Conservation (phyloP, 2,797 vertebrate species). For the Chaetophractus vellerosus region DNA sequence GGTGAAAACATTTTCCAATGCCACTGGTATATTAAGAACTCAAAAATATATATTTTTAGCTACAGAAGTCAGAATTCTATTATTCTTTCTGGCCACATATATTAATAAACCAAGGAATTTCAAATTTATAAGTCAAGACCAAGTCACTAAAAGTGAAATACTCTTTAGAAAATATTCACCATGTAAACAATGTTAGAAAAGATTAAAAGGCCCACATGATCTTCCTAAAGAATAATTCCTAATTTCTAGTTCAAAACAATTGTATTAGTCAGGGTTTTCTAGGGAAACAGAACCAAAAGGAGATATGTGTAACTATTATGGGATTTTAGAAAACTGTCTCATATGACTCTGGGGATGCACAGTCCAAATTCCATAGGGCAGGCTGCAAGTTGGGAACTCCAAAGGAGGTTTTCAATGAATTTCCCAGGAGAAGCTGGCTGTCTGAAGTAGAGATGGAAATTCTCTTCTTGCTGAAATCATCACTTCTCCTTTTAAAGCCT, state of each 20-base stretch:
- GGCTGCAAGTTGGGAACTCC: too few relatives aligned
- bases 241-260: conserved; percentile 66
- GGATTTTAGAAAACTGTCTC: too few relatives aligned
- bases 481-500: too few relatives aligned
- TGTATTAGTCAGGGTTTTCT: too few relatives aligned
- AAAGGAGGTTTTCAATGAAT: too few relatives aligned
- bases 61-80: conserved; percentile 52
- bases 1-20: conserved; percentile 62
- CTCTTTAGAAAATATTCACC: conserved; percentile 58
- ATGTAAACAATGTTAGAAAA: conserved; percentile 34
- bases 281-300: too few relatives aligned
- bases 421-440: too few relatives aligned
- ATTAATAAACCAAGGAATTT: conserved; percentile 54
- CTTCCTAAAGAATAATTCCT: conserved; percentile 44
- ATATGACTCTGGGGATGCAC: too few relatives aligned
- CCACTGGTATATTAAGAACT: conserved; percentile 2
- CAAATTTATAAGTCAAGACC: conserved; percentile 47
- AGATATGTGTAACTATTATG: too few relatives aligned
- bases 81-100: conserved; percentile 48
- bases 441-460: too few relatives aligned
- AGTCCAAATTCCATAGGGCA: too few relatives aligned
- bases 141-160: conserved; percentile 63
- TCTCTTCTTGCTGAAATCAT: too few relatives aligned
- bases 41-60: conserved; percentile 46
- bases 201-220: background rate